Conservation (phyloP, 2,888 invertebrate species). For the Coleophora flavipennella region DNA sequence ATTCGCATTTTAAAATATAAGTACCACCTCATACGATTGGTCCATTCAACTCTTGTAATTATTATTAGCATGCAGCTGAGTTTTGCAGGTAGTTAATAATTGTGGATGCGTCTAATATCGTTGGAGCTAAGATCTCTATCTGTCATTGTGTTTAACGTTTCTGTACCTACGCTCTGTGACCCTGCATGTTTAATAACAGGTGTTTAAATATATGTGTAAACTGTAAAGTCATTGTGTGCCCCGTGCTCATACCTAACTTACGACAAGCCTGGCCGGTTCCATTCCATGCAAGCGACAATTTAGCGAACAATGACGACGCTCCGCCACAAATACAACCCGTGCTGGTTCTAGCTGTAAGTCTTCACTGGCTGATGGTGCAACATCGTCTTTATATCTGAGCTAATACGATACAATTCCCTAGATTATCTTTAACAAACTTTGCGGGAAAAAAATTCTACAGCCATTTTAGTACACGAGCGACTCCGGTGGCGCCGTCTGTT, state of each 20-base stretch:
- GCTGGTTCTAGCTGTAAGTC: conserved; percentile 56
- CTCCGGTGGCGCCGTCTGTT: conserved; percentile 71
- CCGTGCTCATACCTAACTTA: conserved; percentile 60
- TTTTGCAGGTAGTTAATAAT: conserved; percentile 34
- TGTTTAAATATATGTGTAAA: conserved; percentile 67
- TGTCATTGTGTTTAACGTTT: conserved; percentile 60
- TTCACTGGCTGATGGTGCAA: conserved; percentile 25
- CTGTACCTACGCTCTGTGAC: conserved; percentile 53
- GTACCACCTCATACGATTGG: conserved; percentile 9
- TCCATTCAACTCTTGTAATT: conserved; percentile 44
- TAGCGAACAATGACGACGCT: conserved; percentile 71
- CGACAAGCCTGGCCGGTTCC: conserved; percentile 67
- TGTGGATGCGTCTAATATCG: conserved; percentile 55
- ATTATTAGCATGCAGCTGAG: conserved; percentile 32
- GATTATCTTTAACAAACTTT: conserved; percentile 27
- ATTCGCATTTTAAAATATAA: too few species aligned
- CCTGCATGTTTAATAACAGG: conserved; percentile 68
- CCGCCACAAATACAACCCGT: conserved; percentile 62
- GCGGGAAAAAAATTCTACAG: conserved; percentile 67
- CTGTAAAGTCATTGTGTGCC: conserved; percentile 61
- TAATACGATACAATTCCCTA: conserved; percentile 25
- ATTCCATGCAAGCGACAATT: conserved; percentile 71
- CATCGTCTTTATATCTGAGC: conserved; percentile 22
- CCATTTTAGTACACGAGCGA: conserved; percentile 67
- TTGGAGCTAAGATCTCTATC: conserved; percentile 55